A percentile compares a stretch with the other conserved stretches of the same genome.
Conservation (phyloP, 2,113 vertebrate genomes). For the Pelecanoides urinatrix region DNA sequence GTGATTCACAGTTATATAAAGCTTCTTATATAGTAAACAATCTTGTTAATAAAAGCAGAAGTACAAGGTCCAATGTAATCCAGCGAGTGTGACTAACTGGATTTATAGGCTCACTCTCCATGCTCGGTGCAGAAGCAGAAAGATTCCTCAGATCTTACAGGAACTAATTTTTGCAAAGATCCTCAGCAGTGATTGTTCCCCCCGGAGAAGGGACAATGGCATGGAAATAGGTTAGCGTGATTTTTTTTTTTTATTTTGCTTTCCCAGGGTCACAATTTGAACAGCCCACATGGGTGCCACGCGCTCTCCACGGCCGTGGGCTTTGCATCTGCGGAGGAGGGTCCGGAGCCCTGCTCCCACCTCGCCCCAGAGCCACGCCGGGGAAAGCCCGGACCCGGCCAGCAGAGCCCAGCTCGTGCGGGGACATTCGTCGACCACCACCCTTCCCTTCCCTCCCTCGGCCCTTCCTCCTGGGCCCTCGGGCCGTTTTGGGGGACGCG, state of each 20-base stretch:
- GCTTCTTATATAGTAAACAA: constrained; percentile 52
- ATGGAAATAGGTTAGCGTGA: fast-evolving
- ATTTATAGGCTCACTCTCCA: constrained; percentile 18
- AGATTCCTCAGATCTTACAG: constrained; percentile 37
- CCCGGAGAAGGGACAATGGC: neutral
- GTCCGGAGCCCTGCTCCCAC: neutral
- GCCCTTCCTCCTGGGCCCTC: neutral
- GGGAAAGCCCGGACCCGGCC: neutral
- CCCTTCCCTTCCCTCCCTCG: neutral
- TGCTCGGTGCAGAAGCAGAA: neutral
- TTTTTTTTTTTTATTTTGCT: neutral
- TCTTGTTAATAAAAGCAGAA: constrained; percentile 48
- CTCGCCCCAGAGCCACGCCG: fast-evolving
- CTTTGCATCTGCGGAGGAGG: neutral
- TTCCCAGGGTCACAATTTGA: neutral
- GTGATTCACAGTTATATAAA: constrained; percentile 40
- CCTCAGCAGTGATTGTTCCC: neutral
- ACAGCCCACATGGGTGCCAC: neutral
- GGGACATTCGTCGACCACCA: fast-evolving
- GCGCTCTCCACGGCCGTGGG: fast-evolving
- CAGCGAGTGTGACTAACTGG: constrained; percentile 35
- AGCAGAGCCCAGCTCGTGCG: fast-evolving
- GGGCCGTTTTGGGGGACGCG: neutral
- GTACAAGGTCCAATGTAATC: constrained; percentile 52
- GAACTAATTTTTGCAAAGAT: neutral